Percentiles rank a stretch among this genome's conserved stretches.
phyloP scores from a whole-genome alignment of 2,797 vertebrate genomes.

The Mormyrops boulengeri region DNA sequence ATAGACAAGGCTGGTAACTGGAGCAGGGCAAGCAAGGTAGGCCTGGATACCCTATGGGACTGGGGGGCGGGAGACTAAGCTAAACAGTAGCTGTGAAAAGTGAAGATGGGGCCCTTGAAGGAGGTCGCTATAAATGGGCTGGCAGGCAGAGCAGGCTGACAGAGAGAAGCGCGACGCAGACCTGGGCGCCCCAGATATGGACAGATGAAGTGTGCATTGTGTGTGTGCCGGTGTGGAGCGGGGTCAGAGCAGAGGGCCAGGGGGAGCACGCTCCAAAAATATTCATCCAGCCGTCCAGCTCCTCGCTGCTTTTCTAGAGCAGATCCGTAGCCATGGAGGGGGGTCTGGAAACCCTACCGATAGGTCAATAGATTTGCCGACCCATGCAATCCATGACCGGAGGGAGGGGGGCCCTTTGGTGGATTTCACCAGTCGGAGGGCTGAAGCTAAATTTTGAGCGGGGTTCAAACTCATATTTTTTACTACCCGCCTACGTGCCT shows the following conservation, averaged over 20 bases:
- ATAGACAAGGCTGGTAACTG: neutral
- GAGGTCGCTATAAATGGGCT: neutral
- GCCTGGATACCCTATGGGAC: neutral
- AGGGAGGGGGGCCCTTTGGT: neutral
- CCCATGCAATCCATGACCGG: neutral
- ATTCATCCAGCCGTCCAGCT: neutral
- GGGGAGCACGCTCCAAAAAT: neutral
- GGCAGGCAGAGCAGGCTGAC: neutral
- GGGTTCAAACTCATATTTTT: neutral
- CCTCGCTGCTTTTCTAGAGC: neutral
- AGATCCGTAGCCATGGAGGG: neutral
- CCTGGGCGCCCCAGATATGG: neutral
- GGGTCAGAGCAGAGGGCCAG: neutral
- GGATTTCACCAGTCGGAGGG: neutral
- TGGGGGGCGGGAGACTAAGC: neutral
- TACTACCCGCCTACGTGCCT: neutral
- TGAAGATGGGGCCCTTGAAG: neutral
- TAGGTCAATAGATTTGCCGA: neutral
- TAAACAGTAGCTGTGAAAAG: neutral
- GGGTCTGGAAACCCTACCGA: neutral
- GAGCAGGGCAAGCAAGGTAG: neutral
- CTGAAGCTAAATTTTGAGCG: neutral
- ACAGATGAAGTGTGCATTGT: neutral
- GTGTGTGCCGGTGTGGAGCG: neutral
- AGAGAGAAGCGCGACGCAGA: neutral